A percentile compares a stretch with the other conserved stretches of the same genome.
phyloP scores from a whole-genome alignment of 2,888 invertebrate species.

The Harpalus rubripes region DNA sequence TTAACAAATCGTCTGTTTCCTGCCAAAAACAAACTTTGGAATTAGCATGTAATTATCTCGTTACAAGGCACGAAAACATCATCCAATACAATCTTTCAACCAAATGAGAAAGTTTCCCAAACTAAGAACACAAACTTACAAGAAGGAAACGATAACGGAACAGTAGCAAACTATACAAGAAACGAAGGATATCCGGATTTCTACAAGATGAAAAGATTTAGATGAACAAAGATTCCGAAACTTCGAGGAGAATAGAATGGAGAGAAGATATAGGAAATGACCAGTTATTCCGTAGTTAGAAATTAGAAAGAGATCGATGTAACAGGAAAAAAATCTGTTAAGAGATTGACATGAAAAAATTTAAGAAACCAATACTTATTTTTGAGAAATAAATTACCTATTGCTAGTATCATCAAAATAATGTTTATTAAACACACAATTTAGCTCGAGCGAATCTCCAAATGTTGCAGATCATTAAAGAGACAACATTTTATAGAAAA shows the following conservation, averaged over 20 bases:
- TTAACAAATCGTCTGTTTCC: slow-evolving; percentile 5
- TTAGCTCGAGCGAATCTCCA: too few species aligned
- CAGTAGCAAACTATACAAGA: neutral
- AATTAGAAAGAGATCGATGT: neutral
- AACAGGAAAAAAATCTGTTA: neutral
- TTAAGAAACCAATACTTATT: too few species aligned
- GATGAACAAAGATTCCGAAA: neutral
- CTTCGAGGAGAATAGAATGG: neutral
- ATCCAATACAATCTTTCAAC: slow-evolving; percentile 20
- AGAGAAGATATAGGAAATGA: neutral
- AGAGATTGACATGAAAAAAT: too few species aligned
- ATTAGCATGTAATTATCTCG: slow-evolving; percentile 47
- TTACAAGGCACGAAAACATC: slow-evolving; percentile 34
- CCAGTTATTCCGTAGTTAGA: neutral
- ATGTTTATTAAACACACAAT: too few species aligned
- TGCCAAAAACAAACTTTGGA: slow-evolving; percentile 23
- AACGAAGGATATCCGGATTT: slow-evolving; percentile 1
- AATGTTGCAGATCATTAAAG: too few species aligned
- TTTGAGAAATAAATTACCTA: too few species aligned
- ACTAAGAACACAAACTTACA: slow-evolving; percentile 17
- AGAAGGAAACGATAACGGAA: neutral
- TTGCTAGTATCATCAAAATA: too few species aligned
- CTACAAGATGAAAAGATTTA: neutral
- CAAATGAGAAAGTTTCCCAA: slow-evolving; percentile 12
- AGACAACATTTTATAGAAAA: too few species aligned